These are phyloP conservation scores for Ascaphus truei DNA, from an alignment of 2,113 vertebrate species.

Conservation along the genomic window DNA sequence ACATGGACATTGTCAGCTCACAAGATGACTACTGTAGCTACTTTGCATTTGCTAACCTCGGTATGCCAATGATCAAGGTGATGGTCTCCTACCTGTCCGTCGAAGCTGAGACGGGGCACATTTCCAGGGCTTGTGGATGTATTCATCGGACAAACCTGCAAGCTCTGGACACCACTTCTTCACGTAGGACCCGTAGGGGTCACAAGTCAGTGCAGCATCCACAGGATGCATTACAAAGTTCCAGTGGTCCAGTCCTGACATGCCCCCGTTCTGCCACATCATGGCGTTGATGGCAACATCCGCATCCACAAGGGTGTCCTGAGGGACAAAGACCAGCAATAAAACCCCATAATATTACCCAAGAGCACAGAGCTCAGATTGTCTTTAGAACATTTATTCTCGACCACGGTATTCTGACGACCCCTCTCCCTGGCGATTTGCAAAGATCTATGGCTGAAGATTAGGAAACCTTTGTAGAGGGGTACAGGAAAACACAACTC, in stretches of 20 bases:
- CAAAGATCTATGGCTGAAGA: too few species aligned
- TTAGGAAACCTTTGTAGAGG: too few species aligned
- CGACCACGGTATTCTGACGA: too few species aligned
- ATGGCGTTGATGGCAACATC: constrained; percentile 65
- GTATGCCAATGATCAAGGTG: too few species aligned
- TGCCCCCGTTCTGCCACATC: constrained; percentile 72
- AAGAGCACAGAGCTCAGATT: neutral
- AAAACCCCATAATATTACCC: too few species aligned
- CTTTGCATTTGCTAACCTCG: too few species aligned
- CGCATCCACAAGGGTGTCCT: constrained; percentile 67
- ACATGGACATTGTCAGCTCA: too few species aligned
- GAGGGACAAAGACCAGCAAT: neutral
- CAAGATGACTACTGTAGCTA: too few species aligned
- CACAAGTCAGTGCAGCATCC: constrained; percentile 63
- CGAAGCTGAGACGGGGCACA: constrained; percentile 55
- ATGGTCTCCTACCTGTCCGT: constrained; percentile 47
- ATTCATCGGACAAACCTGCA: constrained; percentile 54
- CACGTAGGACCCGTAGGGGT: constrained; percentile 53
- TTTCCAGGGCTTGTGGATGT: constrained; percentile 66
- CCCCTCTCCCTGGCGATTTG: too few species aligned
- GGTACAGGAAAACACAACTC: too few species aligned
- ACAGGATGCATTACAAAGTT: constrained; percentile 68
- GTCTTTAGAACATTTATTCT: too few species aligned
- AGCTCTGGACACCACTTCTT: constrained; percentile 67
- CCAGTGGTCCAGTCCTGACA: constrained; percentile 59